Evolutionary conservation across 1,140 invertebrate species (phyloP), one percentile per base, ranked within the genome.

Genomic region (Ips typographus): DNA sequence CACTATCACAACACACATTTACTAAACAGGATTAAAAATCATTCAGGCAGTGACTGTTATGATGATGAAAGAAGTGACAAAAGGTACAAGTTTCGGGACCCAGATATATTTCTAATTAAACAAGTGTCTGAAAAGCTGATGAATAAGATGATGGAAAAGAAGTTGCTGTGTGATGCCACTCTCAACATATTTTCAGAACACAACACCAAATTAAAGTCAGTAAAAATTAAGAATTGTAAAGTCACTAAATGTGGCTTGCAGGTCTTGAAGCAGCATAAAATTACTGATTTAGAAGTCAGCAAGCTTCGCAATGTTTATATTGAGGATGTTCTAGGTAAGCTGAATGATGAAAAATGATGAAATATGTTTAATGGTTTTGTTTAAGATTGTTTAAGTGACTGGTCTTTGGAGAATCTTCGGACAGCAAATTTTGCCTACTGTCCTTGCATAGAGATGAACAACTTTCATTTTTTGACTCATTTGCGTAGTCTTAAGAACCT

Each of bases 41-140:
- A 22, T 22, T 22, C 22, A 22, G 57, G 40, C 8, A 59, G 40
- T 62, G 69, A 71, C 44, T 71, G 69, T 66, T 65, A 70, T 55
- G 58, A 63, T 63, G 64, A 71, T 41, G 68, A 64, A 47, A 57
- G 52, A 47, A 53, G 44, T 61, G 58, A 69, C 47, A 71, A 71
- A 53, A 22, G 55, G 2, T 74, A 71, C 49, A 81, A 81, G 65
- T 90, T 90, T 76, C 86, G 84, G 75, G 85, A 89, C 77, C 80
- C 81, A 3, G 87, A 90, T 73, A 82, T 87, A 6, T 91, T 85
- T 81, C 84, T 91, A 62, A 90, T 88, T 71, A 82, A 85, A 43
- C 85, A 87, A 76, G 80, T 92, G 49, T 90, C 90, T 1, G 89
- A 92, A 73, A 84, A 85, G 70, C 78, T 92, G 37, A 79, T 92